Evolutionary conservation across 2,113 vertebrate species (phyloP), one percentile per base, ranked within the genome.

Genomic region (Polypterus bichir): DNA sequence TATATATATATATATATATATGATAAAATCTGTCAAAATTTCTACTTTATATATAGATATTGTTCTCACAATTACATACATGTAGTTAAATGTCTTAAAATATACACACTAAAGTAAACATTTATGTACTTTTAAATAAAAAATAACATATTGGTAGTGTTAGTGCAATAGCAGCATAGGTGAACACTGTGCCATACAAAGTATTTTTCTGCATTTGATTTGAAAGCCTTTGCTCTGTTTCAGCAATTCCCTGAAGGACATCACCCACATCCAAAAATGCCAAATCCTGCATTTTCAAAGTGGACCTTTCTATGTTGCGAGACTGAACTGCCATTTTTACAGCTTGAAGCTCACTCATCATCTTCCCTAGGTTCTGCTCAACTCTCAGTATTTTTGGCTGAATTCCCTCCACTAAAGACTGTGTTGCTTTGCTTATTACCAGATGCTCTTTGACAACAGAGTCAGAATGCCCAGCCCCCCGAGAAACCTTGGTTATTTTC

Each of bases 111-210:
- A 27, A 27, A 1, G 27, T 27, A 27, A 27, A 27, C 2, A 27
- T 27, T 27, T 27, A 27, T 69, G 76, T 87, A 46, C 87, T 80
- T 71, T 79, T 89, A 44, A 97, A 82, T 46, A 98, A 72, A 64
- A 93, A 3, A 65, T 92, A 98, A n/a, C 97, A 76, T 1, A 90
- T 71, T 5, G 92, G 88, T 5, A 97, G 57, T 0, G 82, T 77
- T 68, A 91, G 10, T 6, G 89, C 83, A 45, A 93, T 74, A 1
- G 87, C 61, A 0, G 83, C 77, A 27, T 86, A 94, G 0, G 87
- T 88, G 53, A 94, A 59, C 3, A 85, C 75, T 0, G 91, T 89
- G 74, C 84, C 93, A 54, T 83, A 92, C 49, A 91, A 0, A 0
- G 78, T 83, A 66, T 79, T 90, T 60, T 78, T 87, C 63, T 81